Base-by-base conservation (phyloP, 1,140 invertebrate species). In the Sinella curviseta region DNA sequence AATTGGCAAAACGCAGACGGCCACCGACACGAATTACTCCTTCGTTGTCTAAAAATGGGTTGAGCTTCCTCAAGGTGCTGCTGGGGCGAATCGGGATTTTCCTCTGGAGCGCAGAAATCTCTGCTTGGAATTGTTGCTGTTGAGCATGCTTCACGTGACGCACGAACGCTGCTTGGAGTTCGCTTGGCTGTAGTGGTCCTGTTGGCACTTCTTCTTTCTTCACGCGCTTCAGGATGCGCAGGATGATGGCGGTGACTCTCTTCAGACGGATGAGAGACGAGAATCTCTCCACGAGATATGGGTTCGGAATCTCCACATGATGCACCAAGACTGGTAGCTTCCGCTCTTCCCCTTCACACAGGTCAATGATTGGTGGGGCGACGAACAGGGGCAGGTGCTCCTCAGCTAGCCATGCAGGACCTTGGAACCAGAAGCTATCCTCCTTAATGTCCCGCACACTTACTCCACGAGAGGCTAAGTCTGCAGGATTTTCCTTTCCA, bases 401-500 rank as follows among this genome's bases (percentile, higher is more conserved):
- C n/a, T n/a, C n/a, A n/a, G n/a, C n/a, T n/a, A 77, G 17, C 48
- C 48, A 77, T 2, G 4, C 4, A 67, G 76, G 76, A 12, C 76
- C 76, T 4, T 30, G 2, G 31, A 24, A 77, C 76, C 76, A 77
- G 3, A 77, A 28, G 17, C 16, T 67, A 17, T 4, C 4, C 8
- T 26, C 31, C 4, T 28, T 34, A 31, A 77, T 39, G 12, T 77
- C 35, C n/a, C 1, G 17, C 24, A 48, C n/a, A 30, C 1, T 1
- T 0, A 80, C 16, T 14, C 80, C 80, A 24, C 80, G 20, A 55
- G 36, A 70, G 35, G 31, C 54, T 4, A 75, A 36, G 31, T 81
- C 75, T 0, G 80, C 80, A 12, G 78, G 78, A 57, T 81, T 81
- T 3, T 73, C 74, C 20, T 36, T 80, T 20, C 33, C 48, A 0